These are phyloP conservation scores for Andrena chrysosceles DNA, from an alignment of 2,888 invertebrate species.

Conservation along the genomic window DNA sequence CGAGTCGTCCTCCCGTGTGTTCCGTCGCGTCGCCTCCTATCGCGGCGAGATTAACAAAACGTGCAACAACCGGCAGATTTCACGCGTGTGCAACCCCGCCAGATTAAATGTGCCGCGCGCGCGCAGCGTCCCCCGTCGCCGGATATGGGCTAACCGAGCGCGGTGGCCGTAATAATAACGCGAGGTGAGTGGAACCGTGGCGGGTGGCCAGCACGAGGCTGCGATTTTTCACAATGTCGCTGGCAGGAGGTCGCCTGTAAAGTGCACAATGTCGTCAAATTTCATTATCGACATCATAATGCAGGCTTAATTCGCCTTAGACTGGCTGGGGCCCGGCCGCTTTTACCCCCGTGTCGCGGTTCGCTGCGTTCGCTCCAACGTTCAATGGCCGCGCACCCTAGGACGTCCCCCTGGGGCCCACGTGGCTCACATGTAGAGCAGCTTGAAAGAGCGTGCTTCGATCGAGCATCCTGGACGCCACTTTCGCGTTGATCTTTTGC, in stretches of 20 bases:
- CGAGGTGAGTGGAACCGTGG: slow-evolving; percentile 57
- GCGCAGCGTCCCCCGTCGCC: slow-evolving; percentile 65
- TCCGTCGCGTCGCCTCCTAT: background rate
- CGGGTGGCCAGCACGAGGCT: slow-evolving; percentile 76
- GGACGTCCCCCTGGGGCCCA: slow-evolving; percentile 62
- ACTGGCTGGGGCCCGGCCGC: slow-evolving; percentile 46
- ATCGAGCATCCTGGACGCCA: slow-evolving; percentile 13
- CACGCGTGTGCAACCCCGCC: slow-evolving; percentile 77
- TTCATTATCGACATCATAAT: slow-evolving; percentile 85
- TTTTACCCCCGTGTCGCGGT: slow-evolving; percentile 47
- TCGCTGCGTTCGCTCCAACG: slow-evolving; percentile 47
- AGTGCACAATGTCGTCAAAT: slow-evolving; percentile 85
- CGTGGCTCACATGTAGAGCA: slow-evolving; percentile 53
- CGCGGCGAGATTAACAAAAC: slow-evolving; percentile 78
- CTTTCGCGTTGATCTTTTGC: slow-evolving; percentile 20
- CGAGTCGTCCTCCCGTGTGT: slow-evolving; percentile 10
- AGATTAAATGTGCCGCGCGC: slow-evolving; percentile 76
- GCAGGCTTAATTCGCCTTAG: slow-evolving; percentile 79
- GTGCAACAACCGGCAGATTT: slow-evolving; percentile 79
- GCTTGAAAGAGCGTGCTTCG: slow-evolving; percentile 33
- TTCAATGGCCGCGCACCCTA: slow-evolving; percentile 65
- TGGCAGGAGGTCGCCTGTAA: slow-evolving; percentile 73
- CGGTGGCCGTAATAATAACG: slow-evolving; percentile 67
- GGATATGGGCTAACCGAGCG: slow-evolving; percentile 59
- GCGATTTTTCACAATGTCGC: slow-evolving; percentile 78